A percentile compares a stretch with the other conserved stretches of the same genome.
Conservation (phyloP, 2,113 vertebrate species). For the Oreochromis tanganicae region DNA sequence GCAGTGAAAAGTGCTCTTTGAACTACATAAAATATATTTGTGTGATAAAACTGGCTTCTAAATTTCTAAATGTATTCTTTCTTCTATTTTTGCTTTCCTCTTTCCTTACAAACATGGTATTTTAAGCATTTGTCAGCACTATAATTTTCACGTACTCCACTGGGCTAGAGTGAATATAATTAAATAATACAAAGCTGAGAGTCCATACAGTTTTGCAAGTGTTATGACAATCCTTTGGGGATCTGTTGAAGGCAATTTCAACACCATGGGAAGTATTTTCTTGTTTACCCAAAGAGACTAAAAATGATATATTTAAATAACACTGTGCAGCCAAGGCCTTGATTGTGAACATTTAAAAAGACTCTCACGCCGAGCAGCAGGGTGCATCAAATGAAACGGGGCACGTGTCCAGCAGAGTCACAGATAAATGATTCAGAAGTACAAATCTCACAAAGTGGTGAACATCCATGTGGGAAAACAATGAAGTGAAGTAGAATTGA, state of each 20-base stretch:
- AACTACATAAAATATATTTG: neutral
- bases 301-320: conserved; percentile 1
- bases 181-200: conserved; percentile 3
- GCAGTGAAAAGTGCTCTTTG: neutral
- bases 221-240: neutral
- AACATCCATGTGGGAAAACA: neutral
- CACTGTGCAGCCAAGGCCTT: neutral
- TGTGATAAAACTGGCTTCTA: neutral
- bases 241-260: neutral
- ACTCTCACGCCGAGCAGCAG: neutral
- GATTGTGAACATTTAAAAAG: neutral
- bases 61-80: neutral
- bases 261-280: neutral
- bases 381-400: neutral
- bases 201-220: neutral
- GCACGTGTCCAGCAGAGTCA: neutral
- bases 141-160: conserved; percentile 9
- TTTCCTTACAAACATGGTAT: neutral
- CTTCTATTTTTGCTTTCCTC: neutral
- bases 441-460: conserved; percentile 4
- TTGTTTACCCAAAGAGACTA: neutral
- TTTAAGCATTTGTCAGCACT: conserved; percentile 10
- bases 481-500: neutral
- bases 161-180: neutral
- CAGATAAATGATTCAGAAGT: conserved; percentile 26